phyloP scores from a whole-genome alignment of 1,140 invertebrate genomes.

The Steinernema khuongi region DNA sequence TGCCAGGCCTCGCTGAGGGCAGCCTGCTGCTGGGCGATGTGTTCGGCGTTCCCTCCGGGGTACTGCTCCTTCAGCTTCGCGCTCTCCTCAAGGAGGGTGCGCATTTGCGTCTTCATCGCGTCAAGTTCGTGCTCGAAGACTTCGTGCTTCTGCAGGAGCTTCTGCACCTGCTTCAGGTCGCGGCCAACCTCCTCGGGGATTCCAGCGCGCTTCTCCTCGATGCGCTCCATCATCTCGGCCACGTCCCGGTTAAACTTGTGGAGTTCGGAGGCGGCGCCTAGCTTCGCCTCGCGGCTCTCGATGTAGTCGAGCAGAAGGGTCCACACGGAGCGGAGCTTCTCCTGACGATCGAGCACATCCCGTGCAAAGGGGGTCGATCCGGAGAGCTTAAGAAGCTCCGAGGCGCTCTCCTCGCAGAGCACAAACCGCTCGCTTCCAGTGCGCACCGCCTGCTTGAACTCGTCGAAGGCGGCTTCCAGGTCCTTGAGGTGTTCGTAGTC shows the following conservation, averaged over 20 bases:
- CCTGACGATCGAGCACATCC: constrained; percentile 79
- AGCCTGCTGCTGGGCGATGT: constrained; percentile 76
- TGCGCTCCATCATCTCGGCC: constrained; percentile 79
- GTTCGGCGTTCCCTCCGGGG: constrained; percentile 82
- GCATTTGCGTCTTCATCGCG: constrained; percentile 83
- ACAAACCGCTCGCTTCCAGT: constrained; percentile 84
- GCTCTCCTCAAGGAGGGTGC: constrained; percentile 83
- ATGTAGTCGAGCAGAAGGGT: constrained; percentile 78
- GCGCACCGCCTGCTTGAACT: constrained; percentile 84
- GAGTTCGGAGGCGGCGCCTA: constrained; percentile 86
- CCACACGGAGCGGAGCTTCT: constrained; percentile 81
- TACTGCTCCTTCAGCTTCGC: constrained; percentile 77
- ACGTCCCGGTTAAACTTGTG: constrained; percentile 93
- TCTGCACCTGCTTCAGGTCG: constrained; percentile 77
- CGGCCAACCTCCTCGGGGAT: constrained; percentile 77
- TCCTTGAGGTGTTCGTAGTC: constrained; percentile 91
- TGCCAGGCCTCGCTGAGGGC: constrained; percentile 81
- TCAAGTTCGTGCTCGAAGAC: constrained; percentile 89
- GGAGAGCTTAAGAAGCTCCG: constrained; percentile 69
- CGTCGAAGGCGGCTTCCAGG: constrained; percentile 85
- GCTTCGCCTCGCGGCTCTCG: constrained; percentile 74
- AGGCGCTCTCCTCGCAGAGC: constrained; percentile 82
- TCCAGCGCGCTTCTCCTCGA: constrained; percentile 78
- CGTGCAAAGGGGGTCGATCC: constrained; percentile 70
- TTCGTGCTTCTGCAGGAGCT: constrained; percentile 78